These are phyloP conservation scores for Melitaea cinxia DNA, from an alignment of 1,140 invertebrate genomes.

Conservation along the genomic window DNA sequence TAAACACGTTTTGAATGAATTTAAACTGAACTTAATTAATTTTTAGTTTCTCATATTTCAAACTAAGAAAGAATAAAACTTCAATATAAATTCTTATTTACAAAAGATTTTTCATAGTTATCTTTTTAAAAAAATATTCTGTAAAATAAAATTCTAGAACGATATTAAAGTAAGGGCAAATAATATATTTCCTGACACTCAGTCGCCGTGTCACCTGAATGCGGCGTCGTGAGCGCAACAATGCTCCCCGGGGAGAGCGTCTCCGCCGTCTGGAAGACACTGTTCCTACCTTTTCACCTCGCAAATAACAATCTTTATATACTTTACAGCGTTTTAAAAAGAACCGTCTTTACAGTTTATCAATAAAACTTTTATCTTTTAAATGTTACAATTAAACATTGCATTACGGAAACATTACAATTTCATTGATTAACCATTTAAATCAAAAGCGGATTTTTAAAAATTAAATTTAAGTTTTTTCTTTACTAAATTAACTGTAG, in stretches of 20 bases:
- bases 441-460: no score
- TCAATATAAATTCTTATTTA: no score
- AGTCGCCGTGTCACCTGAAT: slow-evolving; percentile 7
- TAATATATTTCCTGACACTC: slow-evolving; percentile 13
- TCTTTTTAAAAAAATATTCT: background rate
- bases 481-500: no score
- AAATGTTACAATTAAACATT: no score
- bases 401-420: no score
- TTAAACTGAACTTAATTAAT: no score
- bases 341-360: background rate
- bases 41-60: no score
- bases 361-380: background rate
- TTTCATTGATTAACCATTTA: no score
- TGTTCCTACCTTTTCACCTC: slow-evolving; percentile 1
- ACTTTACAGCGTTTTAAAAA: background rate
- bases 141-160: background rate
- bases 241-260: slow-evolving; percentile 1
- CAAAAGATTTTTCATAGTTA: background rate
- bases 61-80: no score
- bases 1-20: no score
- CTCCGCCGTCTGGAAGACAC: slow-evolving; percentile 5
- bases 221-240: slow-evolving; percentile 9
- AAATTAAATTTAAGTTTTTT: no score
- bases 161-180: background rate
- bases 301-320: background rate